These are phyloP conservation scores for Phoenoteleia sp. DNA, from an alignment of 2,888 invertebrate species.

Conservation along the genomic window DNA sequence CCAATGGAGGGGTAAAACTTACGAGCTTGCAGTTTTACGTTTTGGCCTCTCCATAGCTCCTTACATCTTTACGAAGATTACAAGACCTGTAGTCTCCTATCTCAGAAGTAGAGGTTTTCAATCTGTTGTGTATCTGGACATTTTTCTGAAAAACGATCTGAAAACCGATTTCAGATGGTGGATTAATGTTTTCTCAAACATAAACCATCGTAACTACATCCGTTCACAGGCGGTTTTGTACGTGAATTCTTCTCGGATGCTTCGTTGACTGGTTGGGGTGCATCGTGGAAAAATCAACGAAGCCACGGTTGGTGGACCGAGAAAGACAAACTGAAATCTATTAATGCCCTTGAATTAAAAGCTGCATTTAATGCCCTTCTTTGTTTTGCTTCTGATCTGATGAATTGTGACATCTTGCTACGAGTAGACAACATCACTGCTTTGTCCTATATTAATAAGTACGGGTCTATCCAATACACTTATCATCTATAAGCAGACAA, in stretches of 20 bases:
- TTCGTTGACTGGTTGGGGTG: slow-evolving; percentile 21
- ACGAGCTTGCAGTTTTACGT: neutral
- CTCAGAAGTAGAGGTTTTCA: neutral
- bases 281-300: slow-evolving; percentile 11
- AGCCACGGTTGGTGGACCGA: slow-evolving; percentile 47
- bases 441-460: slow-evolving; percentile 29
- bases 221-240: no score
- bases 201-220: no score
- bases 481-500: neutral
- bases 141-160: no score
- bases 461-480: slow-evolving; percentile 23
- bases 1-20: slow-evolving; percentile 3
- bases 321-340: slow-evolving; percentile 12
- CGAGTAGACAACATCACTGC: slow-evolving; percentile 57
- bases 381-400: slow-evolving; percentile 43
- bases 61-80: neutral
- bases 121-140: slow-evolving; percentile 17
- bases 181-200: no score
- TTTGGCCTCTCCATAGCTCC: neutral
- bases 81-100: neutral
- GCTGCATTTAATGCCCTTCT: slow-evolving; percentile 42
- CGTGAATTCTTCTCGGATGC: slow-evolving; percentile 3
- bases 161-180: no score
- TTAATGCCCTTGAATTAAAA: slow-evolving; percentile 45
- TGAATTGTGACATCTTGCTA: slow-evolving; percentile 43